Conservation (phyloP, 2,888 invertebrate species). For the Slavum lentiscoides region DNA sequence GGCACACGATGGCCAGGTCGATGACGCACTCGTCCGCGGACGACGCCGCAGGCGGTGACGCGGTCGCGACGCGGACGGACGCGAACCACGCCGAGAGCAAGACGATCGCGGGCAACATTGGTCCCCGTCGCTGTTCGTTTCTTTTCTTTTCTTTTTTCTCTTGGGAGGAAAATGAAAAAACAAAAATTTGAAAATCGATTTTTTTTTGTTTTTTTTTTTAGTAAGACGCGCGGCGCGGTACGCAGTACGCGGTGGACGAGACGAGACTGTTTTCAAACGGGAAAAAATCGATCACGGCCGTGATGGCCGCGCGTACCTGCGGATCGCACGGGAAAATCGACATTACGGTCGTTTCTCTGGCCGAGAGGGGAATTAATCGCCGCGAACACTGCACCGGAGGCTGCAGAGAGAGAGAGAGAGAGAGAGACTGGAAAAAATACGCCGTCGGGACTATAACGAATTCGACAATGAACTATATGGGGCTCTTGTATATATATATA, state of each 20-base stretch:
- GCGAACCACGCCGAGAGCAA: too few species aligned
- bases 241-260: neutral
- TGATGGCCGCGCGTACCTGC: neutral
- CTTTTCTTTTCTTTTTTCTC: too few species aligned
- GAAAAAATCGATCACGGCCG: neutral
- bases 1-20: slow-evolving; percentile 64
- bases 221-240: neutral
- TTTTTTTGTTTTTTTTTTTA: too few species aligned
- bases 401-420: neutral
- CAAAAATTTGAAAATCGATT: too few species aligned
- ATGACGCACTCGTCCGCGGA: slow-evolving; percentile 64
- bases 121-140: too few species aligned
- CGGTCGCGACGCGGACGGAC: neutral
- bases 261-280: neutral
- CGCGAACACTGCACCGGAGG: too few species aligned
- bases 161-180: too few species aligned
- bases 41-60: slow-evolving; percentile 56
- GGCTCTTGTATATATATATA: too few species aligned
- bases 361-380: neutral
- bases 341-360: neutral
- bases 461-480: slow-evolving; percentile 37
- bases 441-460: slow-evolving; percentile 40
- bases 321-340: neutral
- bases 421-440: neutral
- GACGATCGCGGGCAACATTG: neutral